Base-by-base conservation (phyloP, 2,113 vertebrate genomes). In the Pithys albifrons region DNA sequence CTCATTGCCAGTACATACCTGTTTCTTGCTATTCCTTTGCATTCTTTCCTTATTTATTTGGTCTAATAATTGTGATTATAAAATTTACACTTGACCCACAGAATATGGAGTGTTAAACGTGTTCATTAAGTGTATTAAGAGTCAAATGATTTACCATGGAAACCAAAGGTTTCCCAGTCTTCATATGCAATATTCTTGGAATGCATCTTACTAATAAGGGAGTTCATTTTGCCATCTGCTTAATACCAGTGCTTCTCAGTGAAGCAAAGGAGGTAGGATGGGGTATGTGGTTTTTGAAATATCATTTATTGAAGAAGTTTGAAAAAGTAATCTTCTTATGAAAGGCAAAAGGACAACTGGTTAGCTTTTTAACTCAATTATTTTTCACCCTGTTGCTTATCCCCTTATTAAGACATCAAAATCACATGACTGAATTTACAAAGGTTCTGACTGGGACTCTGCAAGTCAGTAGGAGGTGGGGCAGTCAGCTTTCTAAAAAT, bases 401-500 rank as follows among this genome's bases (percentile, higher is more conserved):
- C n/a, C 10, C n/a, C 14, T 67, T 85, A 41, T 74, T 85, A 76
- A 91, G 48, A 64, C 77, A 70, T 48, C 65, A 62, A 19, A 82
- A 64, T 88, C 62, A 57, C 25, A 11, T 78, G 27, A 51, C 28
- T 35, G 41, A 84, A 74, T 55, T 78, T 88, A 16, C 55, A 85
- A 45, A 65, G 74, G 64, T 87, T 84, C 49, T 93, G 37, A 35
- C 39, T 78, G 31, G n/a, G 55, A 55, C 49, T 75, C 51, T 85
- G 43, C 33, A 95, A 78, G 58, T 91, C n/a, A 12, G 10, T 64
- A 73, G 70, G 45, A 88, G 67, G 24, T 71, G 70, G 52, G 62
- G 35, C 62, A 77, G 87, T 84, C 48, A 73, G 37, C 11, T 54
- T 69, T 88, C 72, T 86, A 93, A 96, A 96, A 92, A 96, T 91